Evolutionary conservation across 2,888 invertebrate genomes (phyloP), one percentile per base, ranked within the genome.

Genomic region (Piscicola geometra): DNA sequence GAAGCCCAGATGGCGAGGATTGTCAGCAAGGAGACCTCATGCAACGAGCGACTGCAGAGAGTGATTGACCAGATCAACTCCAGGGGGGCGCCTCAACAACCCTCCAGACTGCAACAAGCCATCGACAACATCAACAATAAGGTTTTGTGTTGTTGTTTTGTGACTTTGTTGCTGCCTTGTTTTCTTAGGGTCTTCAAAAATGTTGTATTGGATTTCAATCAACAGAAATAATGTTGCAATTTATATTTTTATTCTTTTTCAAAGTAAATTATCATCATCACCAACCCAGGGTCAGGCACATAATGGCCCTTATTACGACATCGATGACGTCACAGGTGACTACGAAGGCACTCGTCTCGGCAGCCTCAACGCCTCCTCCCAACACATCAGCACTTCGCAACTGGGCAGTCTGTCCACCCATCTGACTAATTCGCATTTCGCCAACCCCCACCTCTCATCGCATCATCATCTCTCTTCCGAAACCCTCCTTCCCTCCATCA

Each of bases 11-110:
- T 32, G 36, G 21, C 64, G n/a, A 21, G 18, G 21, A 25, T 35
- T 1, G 73, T 25, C 35, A 36, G n/a, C n/a, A 52, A 52, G 1
- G 64, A 73, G 3, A 33, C 64, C 5, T 12, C 32, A 9, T 67
- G 36, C 50, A 80, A 80, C 68, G 77, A 77, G 2, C 75, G 77
- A 9, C 78, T 80, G 30, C 78, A 80, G 66, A 77, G 79, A 72
- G 78, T 77, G 69, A 77, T 80, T 35, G 68, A 77, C n/a, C 78
- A 77, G 47, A 80, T 79, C 76, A 78, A 79, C 71, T 28, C 75
- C 35, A 77, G 71, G 28, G 76, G 71, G 1, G 36, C 47, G 1
- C 52, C 66, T 36, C 72, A 71, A 33, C 60, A 5, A 3, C 60
- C 60, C 25, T 56, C 60, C 25, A 56, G 5, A 25, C 60, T 56